Conservation (phyloP, 92 coral and sea anemone genomes). For the Heliopora coerulea region DNA sequence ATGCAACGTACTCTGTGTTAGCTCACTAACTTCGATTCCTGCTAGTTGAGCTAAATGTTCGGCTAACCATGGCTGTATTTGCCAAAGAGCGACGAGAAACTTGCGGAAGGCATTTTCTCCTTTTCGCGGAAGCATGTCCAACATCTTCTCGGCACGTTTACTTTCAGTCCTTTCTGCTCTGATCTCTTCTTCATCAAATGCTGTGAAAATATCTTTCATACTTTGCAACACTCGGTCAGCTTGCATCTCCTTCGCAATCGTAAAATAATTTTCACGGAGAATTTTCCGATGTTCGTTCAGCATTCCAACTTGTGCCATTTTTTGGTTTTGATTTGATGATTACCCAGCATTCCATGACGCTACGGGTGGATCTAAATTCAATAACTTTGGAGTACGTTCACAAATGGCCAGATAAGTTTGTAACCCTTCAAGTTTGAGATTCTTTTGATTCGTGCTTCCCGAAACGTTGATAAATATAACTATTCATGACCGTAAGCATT, state of each 20-base stretch:
- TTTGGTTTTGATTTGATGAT: no score
- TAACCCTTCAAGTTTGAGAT: no score
- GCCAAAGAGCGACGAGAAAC: slow-evolving; percentile 54
- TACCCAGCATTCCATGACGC: no score
- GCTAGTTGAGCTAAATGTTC: neutral
- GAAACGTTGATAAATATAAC: no score
- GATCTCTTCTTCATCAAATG: slow-evolving; percentile 57
- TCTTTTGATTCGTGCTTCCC: no score
- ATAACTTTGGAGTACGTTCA: no score
- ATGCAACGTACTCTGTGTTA: neutral
- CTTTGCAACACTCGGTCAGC: slow-evolving; percentile 49
- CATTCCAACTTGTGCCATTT: slow-evolving; percentile 36
- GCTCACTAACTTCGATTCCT: neutral
- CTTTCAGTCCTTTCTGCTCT: slow-evolving; percentile 44
- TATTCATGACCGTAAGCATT: no score
- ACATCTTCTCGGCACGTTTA: slow-evolving; percentile 40
- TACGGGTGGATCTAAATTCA: no score
- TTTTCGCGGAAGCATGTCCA: slow-evolving; percentile 56
- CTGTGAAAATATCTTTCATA: slow-evolving; percentile 42
- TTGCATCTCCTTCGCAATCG: slow-evolving; percentile 56
- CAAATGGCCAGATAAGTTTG: no score
- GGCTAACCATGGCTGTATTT: slow-evolving; percentile 50
- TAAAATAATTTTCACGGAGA: slow-evolving; percentile 49
- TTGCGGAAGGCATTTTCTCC: slow-evolving; percentile 53
- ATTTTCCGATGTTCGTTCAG: slow-evolving; percentile 50